Percentiles rank a stretch among this genome's conserved stretches.
phyloP scores from a whole-genome alignment of 2,888 invertebrate species.

The Glyphotaelius pellucidus region DNA sequence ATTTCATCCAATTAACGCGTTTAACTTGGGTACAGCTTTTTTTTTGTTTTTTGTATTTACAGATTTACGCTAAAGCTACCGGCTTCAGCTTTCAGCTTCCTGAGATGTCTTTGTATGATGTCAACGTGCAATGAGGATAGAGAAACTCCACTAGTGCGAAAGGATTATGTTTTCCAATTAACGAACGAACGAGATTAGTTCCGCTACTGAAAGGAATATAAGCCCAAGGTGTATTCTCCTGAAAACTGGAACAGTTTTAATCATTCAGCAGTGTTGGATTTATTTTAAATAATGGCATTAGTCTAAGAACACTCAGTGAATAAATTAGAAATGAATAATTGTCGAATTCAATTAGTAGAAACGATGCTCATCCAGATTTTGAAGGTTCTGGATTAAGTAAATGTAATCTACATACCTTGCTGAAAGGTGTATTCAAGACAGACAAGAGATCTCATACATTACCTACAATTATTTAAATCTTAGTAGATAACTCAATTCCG shows the following conservation, averaged over 20 bases:
- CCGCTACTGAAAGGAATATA: neutral
- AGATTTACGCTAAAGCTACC: neutral
- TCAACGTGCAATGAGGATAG: neutral
- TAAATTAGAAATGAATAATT: neutral
- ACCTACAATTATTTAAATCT: neutral
- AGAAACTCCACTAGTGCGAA: neutral
- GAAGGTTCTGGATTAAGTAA: neutral
- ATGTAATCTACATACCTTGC: neutral
- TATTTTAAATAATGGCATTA: neutral
- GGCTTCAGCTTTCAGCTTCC: neutral
- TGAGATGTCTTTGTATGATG: neutral
- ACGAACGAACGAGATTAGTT: neutral
- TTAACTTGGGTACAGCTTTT: neutral
- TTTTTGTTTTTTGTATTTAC: neutral
- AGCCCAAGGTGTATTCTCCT: neutral
- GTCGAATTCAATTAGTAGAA: neutral
- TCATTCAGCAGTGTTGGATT: neutral
- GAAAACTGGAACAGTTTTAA: neutral
- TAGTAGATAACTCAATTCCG: neutral
- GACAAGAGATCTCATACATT: neutral
- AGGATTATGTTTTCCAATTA: neutral
- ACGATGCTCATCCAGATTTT: neutral
- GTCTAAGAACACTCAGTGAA: neutral
- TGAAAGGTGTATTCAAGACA: neutral
- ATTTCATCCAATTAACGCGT: neutral